Base-by-base conservation (phyloP, 2,888 invertebrate genomes). In the Nycteola revayana region DNA sequence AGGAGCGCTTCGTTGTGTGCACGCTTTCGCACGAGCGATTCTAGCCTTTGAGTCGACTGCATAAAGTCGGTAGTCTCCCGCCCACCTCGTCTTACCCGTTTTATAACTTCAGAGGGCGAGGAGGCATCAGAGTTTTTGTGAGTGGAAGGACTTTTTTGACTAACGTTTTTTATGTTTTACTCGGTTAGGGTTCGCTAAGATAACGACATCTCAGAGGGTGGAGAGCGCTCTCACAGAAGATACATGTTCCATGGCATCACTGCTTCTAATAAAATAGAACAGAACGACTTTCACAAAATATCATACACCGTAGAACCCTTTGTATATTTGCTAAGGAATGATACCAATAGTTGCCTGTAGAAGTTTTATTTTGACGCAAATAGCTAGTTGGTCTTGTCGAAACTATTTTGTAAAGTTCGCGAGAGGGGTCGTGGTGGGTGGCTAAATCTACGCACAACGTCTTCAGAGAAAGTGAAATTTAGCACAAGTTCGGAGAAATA, bases 381-480 rank as follows among this genome's bases (percentile, higher is more conserved):
- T 42, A 22, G 29, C 24, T 35, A 33, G 17, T 43, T 36, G 32
- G 21, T 45, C 48, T 48, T 61, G 65, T 59, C 56, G 43, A 71
- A 79, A 80, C 73, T 73, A 77, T 75, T 73, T 72, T 66, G 58
- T 57, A 60, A 75, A 79, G 75, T 78, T 77, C 64, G 66, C 67
- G 59, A 64, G 67, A 60, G 66, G 72, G 70, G 67, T 62, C 49
- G 61, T 54, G 64, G 77, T 73, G 82, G 84, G 76, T 73, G 81
- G 77, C 72, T 82, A 75, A 79, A 76, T 82, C 78, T 82, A 87
- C 87, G 85, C 84, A 86, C 76, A 78, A 54, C 82, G 81, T 87
- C 88, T 86, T 87, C 75, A 73, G 78, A 81, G 88, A 88, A 88
- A 88, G 88, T 87, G 88, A 88, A 88, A 88, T 87, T 88, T 86